phyloP scores from a whole-genome alignment of 2,797 vertebrate genomes.

The Ctenosaura bakeri region DNA sequence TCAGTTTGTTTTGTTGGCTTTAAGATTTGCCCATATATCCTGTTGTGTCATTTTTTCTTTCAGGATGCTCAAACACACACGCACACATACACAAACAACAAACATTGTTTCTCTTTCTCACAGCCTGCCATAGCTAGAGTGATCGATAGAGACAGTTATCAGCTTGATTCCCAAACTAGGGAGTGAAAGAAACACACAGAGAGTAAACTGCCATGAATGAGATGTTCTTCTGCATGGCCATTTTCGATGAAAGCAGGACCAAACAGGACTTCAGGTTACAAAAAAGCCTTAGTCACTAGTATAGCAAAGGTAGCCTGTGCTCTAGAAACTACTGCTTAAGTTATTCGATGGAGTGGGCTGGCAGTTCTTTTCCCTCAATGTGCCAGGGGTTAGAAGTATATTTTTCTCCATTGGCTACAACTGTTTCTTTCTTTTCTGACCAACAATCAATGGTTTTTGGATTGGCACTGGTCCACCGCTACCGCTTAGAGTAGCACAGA shows the following conservation, averaged over 20 bases:
- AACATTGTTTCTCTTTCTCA: background rate
- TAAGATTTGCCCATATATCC: background rate
- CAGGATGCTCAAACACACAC: background rate
- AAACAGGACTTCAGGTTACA: too few species aligned
- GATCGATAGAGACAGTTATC: background rate
- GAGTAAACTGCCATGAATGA: background rate
- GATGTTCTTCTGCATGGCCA: background rate
- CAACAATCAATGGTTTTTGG: too few species aligned
- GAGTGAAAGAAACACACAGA: background rate
- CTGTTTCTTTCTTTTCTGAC: too few species aligned
- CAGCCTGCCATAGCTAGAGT: background rate
- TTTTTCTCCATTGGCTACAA: too few species aligned
- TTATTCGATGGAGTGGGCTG: too few species aligned
- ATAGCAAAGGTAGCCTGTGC: background rate
- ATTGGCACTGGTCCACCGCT: too few species aligned
- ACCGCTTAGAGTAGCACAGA: too few species aligned
- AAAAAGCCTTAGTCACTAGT: background rate
- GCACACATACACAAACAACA: too few species aligned
- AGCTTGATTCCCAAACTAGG: background rate
- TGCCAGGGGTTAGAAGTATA: too few species aligned
- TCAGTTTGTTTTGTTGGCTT: background rate
- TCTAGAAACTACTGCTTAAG: too few species aligned
- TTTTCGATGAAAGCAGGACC: background rate
- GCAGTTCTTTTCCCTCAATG: too few species aligned
- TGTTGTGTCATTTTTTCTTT: background rate